phyloP scores from a whole-genome alignment of 2,888 invertebrate genomes.

The Campoletis raptor region DNA sequence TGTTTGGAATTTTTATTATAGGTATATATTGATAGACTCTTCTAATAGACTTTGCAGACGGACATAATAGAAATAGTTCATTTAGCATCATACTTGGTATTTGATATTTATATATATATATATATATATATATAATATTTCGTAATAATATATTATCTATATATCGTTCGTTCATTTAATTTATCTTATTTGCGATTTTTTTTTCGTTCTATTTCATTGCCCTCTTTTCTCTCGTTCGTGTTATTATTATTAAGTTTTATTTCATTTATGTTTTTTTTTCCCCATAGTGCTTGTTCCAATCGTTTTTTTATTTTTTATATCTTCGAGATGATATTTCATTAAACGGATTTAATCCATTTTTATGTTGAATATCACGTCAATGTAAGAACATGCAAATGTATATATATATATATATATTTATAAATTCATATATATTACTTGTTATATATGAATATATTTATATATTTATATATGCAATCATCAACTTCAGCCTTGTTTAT shows the following conservation, averaged over 20 bases:
- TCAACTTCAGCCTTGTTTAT: conserved; percentile 67
- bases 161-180: conserved; percentile 75
- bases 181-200: conserved; percentile 77
- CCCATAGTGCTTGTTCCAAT: conserved; percentile 41
- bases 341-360: conserved; percentile 56
- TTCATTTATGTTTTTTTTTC: conserved; percentile 44
- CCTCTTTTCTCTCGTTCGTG: conserved; percentile 58
- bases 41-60: conserved; percentile 85
- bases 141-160: conserved; percentile 67
- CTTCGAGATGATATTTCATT: conserved; percentile 61
- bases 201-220: conserved; percentile 68
- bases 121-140: conserved; percentile 53
- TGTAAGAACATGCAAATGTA: conserved; percentile 60
- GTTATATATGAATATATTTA: conserved; percentile 43
- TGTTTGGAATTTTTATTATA: conserved; percentile 29
- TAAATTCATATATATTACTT: neutral
- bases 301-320: conserved; percentile 23
- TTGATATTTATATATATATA: conserved; percentile 72
- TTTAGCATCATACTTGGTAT: conserved; percentile 78
- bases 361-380: conserved; percentile 56
- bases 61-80: conserved; percentile 84
- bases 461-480: conserved; percentile 16
- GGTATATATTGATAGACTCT: conserved; percentile 79
- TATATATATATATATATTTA: conserved; percentile 32
- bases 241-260: conserved; percentile 34